phyloP scores from a whole-genome alignment of 2,113 vertebrate genomes.

The Rhombomys opimus region DNA sequence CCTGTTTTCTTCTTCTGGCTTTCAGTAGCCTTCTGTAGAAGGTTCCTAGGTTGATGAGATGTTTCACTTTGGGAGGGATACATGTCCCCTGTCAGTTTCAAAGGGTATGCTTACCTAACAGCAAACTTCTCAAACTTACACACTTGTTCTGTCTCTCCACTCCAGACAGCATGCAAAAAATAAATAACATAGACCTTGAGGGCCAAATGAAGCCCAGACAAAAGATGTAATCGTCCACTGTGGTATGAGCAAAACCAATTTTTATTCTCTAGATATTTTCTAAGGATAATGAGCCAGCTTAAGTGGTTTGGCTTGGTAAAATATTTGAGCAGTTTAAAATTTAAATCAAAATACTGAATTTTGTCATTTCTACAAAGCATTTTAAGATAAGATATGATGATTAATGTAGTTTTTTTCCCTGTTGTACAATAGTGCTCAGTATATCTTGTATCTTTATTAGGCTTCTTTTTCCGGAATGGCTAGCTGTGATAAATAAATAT shows the following conservation, averaged over 20 bases:
- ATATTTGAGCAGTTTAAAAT: not conserved
- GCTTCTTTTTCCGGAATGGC: not conserved
- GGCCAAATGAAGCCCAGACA: not conserved
- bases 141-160: not conserved
- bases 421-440: not conserved
- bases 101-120: not conserved
- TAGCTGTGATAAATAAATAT: not conserved
- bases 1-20: too few species aligned
- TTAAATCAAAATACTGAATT: conserved; percentile 19
- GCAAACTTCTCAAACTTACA: not conserved
- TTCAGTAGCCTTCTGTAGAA: too few species aligned
- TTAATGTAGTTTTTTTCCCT: not conserved
- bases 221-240: not conserved
- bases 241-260: not conserved
- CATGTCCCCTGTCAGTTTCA: not conserved
- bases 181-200: not conserved
- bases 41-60: too few species aligned
- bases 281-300: not conserved
- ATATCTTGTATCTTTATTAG: not conserved
- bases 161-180: not conserved
- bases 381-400: not conserved
- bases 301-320: not conserved
- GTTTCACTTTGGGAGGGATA: not conserved
- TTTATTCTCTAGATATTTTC: not conserved
- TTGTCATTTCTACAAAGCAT: conserved; percentile 21